Base-by-base conservation (phyloP, 2,113 vertebrate genomes). In the Pseudopodoces humilis region DNA sequence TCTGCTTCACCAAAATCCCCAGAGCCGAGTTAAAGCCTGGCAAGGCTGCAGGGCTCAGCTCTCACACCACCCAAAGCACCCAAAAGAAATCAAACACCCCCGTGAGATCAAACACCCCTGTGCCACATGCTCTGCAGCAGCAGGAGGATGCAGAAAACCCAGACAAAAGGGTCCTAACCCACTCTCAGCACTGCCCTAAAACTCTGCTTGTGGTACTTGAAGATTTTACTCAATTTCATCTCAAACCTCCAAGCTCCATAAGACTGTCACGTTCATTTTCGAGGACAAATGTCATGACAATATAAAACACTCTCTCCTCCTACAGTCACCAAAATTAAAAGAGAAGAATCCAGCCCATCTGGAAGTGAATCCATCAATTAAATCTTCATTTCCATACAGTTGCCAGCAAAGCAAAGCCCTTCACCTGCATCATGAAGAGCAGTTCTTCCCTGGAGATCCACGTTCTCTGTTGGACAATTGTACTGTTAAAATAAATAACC, bases 381-480 rank as follows among this genome's bases (percentile, higher is more conserved):
- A 47, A 56, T 6, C 47, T 50, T 27, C 6, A 25, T 52, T 81
- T 35, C 47, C 13, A n/a, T 7, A 2, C 47, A 39, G 64, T 3
- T 13, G 9, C 4, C 19, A 58, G 68, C 56, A 47, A 64, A 41
- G 39, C 47, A 52, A 82, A 71, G 4, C 15, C 31, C 53, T 97
- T 98, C 86, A 99, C 99, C 99, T 68, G 99, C 99, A 93, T 99
- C 99, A 35, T 99, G 99, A 50, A 99, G 98, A 39, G 99, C 99
- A 2, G 99, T 99, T 93, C 99, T 98, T 43, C 99, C 99, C 79
- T 99, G 99, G 31, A 99, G 98, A 97, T 99, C 99, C 94, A 98
- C 98, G 12, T 99, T 99, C 91, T 99, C 99, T 5, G 99, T 99
- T 9, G 99, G 99, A 95, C 99, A 99, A 46, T 98, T 99, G 96